phyloP scores from a whole-genome alignment of 2,113 vertebrate genomes.

The Bucco capensis region DNA sequence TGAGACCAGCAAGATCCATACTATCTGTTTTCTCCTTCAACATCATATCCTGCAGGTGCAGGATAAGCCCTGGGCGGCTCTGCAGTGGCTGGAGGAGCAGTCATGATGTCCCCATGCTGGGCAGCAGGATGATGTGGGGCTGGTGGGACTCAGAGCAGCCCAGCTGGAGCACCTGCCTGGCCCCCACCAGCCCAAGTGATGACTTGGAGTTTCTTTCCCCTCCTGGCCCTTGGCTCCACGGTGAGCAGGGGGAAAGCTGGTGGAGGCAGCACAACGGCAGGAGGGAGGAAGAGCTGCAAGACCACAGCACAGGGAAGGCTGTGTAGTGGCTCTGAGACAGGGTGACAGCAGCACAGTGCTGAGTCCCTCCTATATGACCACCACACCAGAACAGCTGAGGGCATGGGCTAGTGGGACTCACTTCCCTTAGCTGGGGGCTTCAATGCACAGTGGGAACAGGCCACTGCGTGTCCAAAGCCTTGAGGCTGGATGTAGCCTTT shows the following conservation, averaged over 20 bases:
- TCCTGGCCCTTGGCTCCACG: rapidly evolving
- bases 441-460: not conserved
- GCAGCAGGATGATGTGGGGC: not conserved
- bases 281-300: not conserved
- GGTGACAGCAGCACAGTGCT: not conserved
- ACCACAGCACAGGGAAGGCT: rapidly evolving
- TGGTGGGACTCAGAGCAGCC: not conserved
- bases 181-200: not conserved
- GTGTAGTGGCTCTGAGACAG: rapidly evolving
- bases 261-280: not conserved
- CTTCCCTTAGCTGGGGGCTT: not conserved
- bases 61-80: not conserved
- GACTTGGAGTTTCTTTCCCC: not conserved
- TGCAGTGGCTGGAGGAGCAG: not conserved
- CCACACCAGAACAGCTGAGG: not conserved
- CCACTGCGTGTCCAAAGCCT: not conserved
- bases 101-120: rapidly evolving
- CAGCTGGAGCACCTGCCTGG: not conserved
- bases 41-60: not conserved
- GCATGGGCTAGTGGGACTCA: not conserved
- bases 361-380: not conserved
- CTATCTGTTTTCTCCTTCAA: not conserved
- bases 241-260: rapidly evolving
- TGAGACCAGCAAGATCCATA: rapidly evolving
- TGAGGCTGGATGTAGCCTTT: not conserved